These are phyloP conservation scores for Sebastes diaconus DNA, from an alignment of 2,797 vertebrate species.

Conservation along the genomic window DNA sequence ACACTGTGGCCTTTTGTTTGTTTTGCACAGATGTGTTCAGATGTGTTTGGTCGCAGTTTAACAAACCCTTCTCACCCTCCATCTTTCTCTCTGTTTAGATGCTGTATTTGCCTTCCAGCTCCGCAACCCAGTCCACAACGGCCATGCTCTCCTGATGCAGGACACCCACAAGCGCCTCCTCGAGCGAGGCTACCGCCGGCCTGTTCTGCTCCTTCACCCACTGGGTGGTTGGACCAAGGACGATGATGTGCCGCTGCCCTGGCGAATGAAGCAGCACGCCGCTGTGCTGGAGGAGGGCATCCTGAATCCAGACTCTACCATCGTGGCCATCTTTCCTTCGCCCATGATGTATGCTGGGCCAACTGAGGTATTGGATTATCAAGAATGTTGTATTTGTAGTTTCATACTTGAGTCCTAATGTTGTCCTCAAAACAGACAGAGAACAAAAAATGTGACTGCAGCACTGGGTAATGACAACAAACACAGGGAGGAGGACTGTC, in stretches of 20 bases:
- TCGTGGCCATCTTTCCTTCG: slow-evolving; percentile 97
- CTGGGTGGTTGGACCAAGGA: slow-evolving; percentile 99
- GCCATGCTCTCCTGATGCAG: slow-evolving; percentile 95
- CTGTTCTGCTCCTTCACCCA: slow-evolving; percentile 93
- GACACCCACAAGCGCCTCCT: slow-evolving; percentile 93
- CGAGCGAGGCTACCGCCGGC: slow-evolving; percentile 92
- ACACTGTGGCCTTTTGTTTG: slow-evolving; percentile 28
- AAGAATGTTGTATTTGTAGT: slow-evolving; percentile 6
- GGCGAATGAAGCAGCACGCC: slow-evolving; percentile 97
- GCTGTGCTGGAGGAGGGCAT: slow-evolving; percentile 94
- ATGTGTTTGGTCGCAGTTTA: slow-evolving; percentile 21
- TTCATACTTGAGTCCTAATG: slow-evolving; percentile 1
- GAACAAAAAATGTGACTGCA: slow-evolving; percentile 11
- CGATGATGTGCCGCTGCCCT: slow-evolving; percentile 93
- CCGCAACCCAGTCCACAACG: slow-evolving; percentile 97
- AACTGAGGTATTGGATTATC: slow-evolving; percentile 88
- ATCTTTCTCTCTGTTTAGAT: slow-evolving; percentile 75
- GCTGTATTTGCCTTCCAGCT: slow-evolving; percentile 98
- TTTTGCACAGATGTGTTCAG: slow-evolving; percentile 24
- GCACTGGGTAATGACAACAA: slow-evolving; percentile 12
- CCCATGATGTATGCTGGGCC: slow-evolving; percentile 99
- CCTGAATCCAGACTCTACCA: slow-evolving; percentile 89
- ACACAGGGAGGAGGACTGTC: slow-evolving; percentile 3
- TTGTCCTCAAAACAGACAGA: slow-evolving; percentile 30
- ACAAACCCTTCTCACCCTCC: neutral